Evolutionary conservation across 2,888 invertebrate species (phyloP), one percentile per base, ranked within the genome.

Genomic region (Drosophila siamana): DNA sequence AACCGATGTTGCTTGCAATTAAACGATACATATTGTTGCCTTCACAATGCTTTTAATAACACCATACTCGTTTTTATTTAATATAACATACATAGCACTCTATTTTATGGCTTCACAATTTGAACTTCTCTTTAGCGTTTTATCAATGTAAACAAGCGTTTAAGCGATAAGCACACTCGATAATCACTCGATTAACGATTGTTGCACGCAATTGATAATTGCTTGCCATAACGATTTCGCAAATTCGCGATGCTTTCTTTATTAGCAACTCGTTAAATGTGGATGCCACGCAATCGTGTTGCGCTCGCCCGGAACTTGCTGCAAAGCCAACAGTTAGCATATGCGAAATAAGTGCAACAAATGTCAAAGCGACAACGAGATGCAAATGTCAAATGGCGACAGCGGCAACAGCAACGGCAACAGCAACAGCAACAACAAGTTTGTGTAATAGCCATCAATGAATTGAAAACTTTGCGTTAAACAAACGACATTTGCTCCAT

Each of bases 401-500:
- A 43, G 16, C 15, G 36, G 55, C 47, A 54, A 46, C 62, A 56
- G 52, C 64, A 26, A 26, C 26, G 50, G 9, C 28, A 60, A 61
- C 22, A 66, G 57, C 16, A 44, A 22, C 44, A 50, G 4, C 5
- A 36, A 24, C 8, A 62, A 9, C 11, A 47, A 13, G n/a, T 7
- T 6, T 24, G 24, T 38, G 33, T 11, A 13, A 38, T 8, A 46
- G 41, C 26, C 68, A 72, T 83, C 79, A 69, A 78, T 85, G 69
- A 55, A 46, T 60, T 69, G 52, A 62, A 68, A 68, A 69, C 51
- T 65, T 76, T 68, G 43, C 43, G 54, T 43, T 54, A 13, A 46
- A 68, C 44, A 63, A 70, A 62, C 52, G 63, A 30, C 67, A 67
- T 63, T 80, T 82, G 83, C 64, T 68, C 66, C 80, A 83, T 71